Evolutionary conservation across 2,797 vertebrate genomes (phyloP).

Genomic region (Artibeus jamaicensis): DNA sequence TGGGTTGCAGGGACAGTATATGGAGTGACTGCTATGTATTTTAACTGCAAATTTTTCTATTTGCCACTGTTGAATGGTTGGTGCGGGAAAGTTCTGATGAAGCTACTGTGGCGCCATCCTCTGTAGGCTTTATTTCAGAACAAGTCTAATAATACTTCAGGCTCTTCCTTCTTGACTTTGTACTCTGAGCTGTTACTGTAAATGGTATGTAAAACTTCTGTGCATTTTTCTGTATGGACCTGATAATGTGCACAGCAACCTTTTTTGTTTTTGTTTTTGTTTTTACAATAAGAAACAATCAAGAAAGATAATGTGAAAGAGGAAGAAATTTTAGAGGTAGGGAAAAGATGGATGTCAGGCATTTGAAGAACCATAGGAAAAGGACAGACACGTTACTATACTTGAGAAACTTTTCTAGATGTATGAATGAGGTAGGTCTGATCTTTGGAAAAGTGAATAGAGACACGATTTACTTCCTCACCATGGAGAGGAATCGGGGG

Average conservation of each 20-base stretch:
- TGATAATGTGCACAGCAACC: slow-evolving; percentile 73
- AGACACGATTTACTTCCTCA: not conserved
- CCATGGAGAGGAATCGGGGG: not conserved
- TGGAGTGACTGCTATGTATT: slow-evolving; percentile 6
- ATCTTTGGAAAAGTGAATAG: slow-evolving; percentile 9
- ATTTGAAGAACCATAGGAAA: slow-evolving; percentile 4
- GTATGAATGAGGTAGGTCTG: not conserved
- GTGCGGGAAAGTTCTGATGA: slow-evolving; percentile 7
- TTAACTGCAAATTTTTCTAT: slow-evolving; percentile 34
- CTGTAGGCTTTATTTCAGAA: slow-evolving; percentile 12
- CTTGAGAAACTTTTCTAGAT: slow-evolving; percentile 43
- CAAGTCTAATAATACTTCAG: not conserved
- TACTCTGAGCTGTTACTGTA: slow-evolving; percentile 71
- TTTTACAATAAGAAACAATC: slow-evolving; percentile 50
- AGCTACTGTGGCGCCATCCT: not conserved
- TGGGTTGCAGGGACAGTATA: too few species aligned
- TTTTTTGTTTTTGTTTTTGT: not conserved
- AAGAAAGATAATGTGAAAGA: slow-evolving; percentile 70
- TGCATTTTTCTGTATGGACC: slow-evolving; percentile 63
- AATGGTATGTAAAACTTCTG: slow-evolving; percentile 64
- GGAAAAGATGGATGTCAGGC: not conserved
- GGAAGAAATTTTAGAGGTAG: slow-evolving; percentile 19
- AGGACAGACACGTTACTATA: not conserved
- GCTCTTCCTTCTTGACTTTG: slow-evolving; percentile 57
- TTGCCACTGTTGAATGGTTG: slow-evolving; percentile 5